Evolutionary conservation across 2,113 vertebrate genomes (phyloP), one percentile per base, ranked within the genome.

Genomic region (Mobula hypostoma): DNA sequence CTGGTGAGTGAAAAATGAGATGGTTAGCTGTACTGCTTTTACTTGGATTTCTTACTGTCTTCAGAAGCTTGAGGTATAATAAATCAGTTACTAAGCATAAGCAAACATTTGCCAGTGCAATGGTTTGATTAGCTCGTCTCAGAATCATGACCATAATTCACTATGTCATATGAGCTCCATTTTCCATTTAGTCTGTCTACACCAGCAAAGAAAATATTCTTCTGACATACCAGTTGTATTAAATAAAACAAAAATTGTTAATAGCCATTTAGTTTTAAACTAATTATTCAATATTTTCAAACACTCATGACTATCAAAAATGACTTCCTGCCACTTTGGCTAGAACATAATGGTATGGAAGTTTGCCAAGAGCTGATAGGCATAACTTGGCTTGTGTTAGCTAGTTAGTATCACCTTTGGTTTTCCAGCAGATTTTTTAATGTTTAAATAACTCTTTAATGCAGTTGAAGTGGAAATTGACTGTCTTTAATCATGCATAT

Each of bases 1-100:
- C 97, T 99, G 99, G 99, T 99, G 98, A 70, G 76, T 68, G 85
- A 95, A 95, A 95, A 61, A 48, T 40, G 27, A 48, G 36, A 40
- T 93, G 15, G 74, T 56, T 24, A 29, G 72, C 1, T 48, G 63
- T 7, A 27, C 21, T 74, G 24, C 68, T 93, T 93, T 72, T 40
- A 32, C 5, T 92, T 92, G 36, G 32, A 58, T 21, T 2, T 70
- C 27, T 61, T 7, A 0, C n/a, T 92, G 29, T 6, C 36, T 92
- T 70, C 36, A 70, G 27, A 29, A 9, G 63, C 8, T 92, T 92
- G n/a, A 90, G 36, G 87, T 66, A 36, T 68, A 85, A 85, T 58
- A 27, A 7, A 58, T 61, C 48, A 58, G 58, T 85, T 58, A 85
- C 12, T 87, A 87, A 5, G 83, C 80, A 58, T 40, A 56, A 2